Evolutionary conservation across 2,113 vertebrate species (phyloP), one percentile per base, ranked within the genome.

Genomic region (Puntigrus tetrazona): DNA sequence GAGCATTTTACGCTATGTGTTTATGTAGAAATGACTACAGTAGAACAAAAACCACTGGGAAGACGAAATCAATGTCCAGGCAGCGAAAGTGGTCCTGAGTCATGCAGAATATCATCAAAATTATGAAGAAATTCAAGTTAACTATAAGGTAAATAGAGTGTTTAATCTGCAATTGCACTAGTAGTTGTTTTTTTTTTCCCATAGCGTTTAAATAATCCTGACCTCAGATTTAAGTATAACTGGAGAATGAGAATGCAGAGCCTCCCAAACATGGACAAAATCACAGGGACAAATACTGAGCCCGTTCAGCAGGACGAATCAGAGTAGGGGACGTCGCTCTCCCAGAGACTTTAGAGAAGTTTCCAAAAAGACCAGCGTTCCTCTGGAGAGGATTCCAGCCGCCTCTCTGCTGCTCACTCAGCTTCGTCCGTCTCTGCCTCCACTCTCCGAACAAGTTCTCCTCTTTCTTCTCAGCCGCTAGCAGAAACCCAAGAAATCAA

Each of bases 221-320:
- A 76, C 43, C 73, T 76, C 73, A 74, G 41, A 74, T 55, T 75
- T 2, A 20, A 75, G 45, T 45, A 73, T 31, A 70, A 76, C 67
- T 63, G 34, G 78, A 74, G 59, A 82, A 75, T 75, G 8, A 76
- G 31, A 67, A 83, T 86, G 74, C 76, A 59, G 34, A 76, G 81
- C 78, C 85, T 87, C 75, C 90, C 90, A 91, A 91, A 92, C 78
- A 92, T 89, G 90, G 91, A 80, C 87, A 89, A 86, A 90, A 90
- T 77, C 83, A 65, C 50, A 43, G 75, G 45, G 83, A 80, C 82
- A 57, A 86, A 81, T 69, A 85, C 79, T 74, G 74, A 88, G 78
- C 72, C 80, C 45, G 27, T 77, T 76, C 57, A 36, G 52, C 57
- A 34, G 81, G 81, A 84, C 88, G 80, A 86, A 89, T 88, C 88